Conservation (phyloP, 2,888 invertebrate genomes). For the Parthenolecanium corni region DNA sequence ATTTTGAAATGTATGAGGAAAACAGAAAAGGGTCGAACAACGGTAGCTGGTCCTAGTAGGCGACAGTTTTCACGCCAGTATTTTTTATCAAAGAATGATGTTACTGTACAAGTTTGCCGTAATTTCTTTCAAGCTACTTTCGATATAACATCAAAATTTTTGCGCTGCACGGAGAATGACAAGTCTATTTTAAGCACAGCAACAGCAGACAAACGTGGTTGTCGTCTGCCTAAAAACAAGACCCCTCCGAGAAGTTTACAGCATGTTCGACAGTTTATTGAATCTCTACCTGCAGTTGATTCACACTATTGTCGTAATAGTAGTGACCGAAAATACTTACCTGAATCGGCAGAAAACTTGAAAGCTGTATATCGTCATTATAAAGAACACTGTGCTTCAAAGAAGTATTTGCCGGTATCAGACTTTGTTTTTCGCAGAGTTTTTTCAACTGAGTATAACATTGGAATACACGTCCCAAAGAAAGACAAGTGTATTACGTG, state of each 20-base stretch:
- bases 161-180: not conserved
- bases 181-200: not conserved
- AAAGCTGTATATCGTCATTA: not conserved
- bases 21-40: not conserved
- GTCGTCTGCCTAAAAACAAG: not conserved
- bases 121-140: conserved; percentile 5
- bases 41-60: not conserved
- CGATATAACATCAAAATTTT: conserved; percentile 10
- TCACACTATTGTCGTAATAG: not conserved
- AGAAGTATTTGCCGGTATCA: conserved; percentile 3
- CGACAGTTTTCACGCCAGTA: not conserved
- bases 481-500: conserved; percentile 11
- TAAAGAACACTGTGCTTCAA: not conserved
- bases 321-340: not conserved
- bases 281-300: conserved; percentile 16
- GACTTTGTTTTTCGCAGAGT: conserved; percentile 8
- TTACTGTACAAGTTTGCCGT: not conserved
- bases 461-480: conserved; percentile 5
- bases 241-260: not conserved
- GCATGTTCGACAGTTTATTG: conserved; percentile 6
- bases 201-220: conserved; percentile 9
- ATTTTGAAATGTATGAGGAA: conserved; percentile 3
- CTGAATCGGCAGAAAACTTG: not conserved
- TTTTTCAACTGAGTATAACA: conserved; percentile 13
- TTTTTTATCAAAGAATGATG: conserved; percentile 3